A percentile compares a stretch with the other conserved stretches of the same genome.
These are phyloP conservation scores for Bungarus multicinctus DNA, from an alignment of 2,113 vertebrate species.

Conservation along the genomic window DNA sequence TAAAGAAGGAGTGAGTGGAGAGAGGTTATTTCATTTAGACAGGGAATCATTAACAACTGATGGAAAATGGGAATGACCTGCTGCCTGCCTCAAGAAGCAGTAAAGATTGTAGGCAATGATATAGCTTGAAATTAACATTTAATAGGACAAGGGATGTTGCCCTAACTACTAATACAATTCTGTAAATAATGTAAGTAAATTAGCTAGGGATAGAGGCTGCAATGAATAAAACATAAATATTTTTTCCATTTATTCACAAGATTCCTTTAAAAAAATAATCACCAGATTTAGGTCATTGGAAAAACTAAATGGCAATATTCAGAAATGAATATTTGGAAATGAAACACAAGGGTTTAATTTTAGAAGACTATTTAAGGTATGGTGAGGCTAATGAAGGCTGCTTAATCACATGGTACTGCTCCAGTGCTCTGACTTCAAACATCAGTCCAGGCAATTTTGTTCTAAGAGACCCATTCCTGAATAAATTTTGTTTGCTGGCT, in stretches of 20 bases:
- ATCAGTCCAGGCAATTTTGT: conserved; percentile 8
- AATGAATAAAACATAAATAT: conserved; percentile 66
- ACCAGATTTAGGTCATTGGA: conserved; percentile 47
- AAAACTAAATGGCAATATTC: conserved; percentile 13
- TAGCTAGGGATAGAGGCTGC: conserved; percentile 59
- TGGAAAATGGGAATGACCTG: conserved; percentile 55
- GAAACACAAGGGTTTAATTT: conserved; percentile 25
- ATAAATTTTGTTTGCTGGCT: background rate
- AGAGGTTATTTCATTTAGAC: conserved; percentile 54
- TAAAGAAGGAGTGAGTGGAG: conserved; percentile 44
- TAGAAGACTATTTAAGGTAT: background rate
- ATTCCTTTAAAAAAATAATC: conserved; percentile 43
- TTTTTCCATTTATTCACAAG: conserved; percentile 44
- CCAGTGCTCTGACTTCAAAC: background rate
- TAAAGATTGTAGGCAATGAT: conserved; percentile 59
- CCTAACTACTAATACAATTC: conserved; percentile 63
- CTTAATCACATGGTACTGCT: conserved; percentile 2
- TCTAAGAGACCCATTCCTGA: background rate
- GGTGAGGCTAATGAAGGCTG: background rate
- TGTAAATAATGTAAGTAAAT: conserved; percentile 71
- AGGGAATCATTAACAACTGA: conserved; percentile 62
- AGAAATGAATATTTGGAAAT: background rate
- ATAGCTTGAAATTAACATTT: conserved; percentile 62
- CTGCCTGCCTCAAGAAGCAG: conserved; percentile 46
- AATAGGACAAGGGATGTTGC: conserved; percentile 53